These are phyloP conservation scores for Entomobrya multifasciata DNA, from an alignment of 2,888 invertebrate species.

Conservation along the genomic window DNA sequence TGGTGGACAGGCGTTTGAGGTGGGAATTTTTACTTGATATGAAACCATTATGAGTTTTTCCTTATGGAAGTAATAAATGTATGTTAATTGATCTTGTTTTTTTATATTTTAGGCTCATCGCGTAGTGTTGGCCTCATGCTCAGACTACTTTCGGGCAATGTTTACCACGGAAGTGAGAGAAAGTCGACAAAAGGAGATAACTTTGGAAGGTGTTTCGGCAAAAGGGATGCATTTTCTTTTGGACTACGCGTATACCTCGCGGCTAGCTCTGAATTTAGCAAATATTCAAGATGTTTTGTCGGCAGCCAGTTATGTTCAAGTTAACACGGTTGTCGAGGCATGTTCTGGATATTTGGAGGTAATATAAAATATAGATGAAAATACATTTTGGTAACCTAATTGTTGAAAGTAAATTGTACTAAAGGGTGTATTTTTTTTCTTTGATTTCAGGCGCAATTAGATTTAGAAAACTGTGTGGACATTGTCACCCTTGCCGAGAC, in stretches of 20 bases:
- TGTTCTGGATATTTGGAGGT: conserved; percentile 85
- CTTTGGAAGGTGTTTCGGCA: conserved; percentile 86
- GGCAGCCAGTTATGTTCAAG: conserved; percentile 87
- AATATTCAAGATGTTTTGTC: conserved; percentile 87
- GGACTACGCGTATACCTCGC: conserved; percentile 87
- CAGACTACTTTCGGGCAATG: conserved; percentile 89
- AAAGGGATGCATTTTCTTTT: conserved; percentile 85
- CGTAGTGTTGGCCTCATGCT: conserved; percentile 87
- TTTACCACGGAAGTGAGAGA: conserved; percentile 87
- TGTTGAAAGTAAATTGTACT: neutral
- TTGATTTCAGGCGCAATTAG: conserved; percentile 84
- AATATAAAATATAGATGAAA: neutral
- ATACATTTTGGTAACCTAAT: no score
- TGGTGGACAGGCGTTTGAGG: conserved; percentile 85
- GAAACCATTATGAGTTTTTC: no score
- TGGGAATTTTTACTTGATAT: conserved; percentile 79
- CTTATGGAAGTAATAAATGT: no score
- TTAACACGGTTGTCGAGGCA: conserved; percentile 86
- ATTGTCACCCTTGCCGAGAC: conserved; percentile 87
- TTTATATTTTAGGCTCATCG: conserved; percentile 84
- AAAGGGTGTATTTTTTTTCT: conserved; percentile 30
- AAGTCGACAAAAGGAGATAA: conserved; percentile 85
- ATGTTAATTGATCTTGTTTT: neutral
- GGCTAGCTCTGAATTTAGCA: conserved; percentile 84
- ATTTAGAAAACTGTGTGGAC: conserved; percentile 88